A percentile compares a stretch with the other conserved stretches of the same genome.
These are phyloP conservation scores for Coracopsis vasa DNA, from an alignment of 2,113 vertebrate species.

Conservation along the genomic window DNA sequence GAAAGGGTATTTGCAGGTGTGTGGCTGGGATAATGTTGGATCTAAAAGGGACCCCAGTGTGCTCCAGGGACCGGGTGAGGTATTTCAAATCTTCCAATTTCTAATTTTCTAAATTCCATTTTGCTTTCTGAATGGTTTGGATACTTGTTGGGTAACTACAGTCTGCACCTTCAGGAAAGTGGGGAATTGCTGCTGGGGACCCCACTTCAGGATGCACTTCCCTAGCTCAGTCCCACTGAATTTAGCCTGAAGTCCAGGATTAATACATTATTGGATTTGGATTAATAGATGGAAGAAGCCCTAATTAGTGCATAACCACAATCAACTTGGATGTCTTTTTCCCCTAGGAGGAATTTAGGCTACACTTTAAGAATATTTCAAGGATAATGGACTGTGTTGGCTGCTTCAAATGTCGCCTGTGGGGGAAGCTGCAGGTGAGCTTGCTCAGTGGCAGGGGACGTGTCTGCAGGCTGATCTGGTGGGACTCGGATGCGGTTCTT, in stretches of 20 bases:
- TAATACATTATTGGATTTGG: not conserved
- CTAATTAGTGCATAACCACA: accelerated
- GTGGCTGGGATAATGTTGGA: not conserved
- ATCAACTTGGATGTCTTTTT: not conserved
- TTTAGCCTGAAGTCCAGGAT: not conserved
- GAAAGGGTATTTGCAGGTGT: not conserved
- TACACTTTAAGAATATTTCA: conserved; percentile 92
- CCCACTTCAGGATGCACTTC: not conserved
- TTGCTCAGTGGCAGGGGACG: not conserved
- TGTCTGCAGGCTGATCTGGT: not conserved
- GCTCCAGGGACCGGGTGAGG: not conserved
- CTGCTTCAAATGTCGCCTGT: conserved; percentile 93
- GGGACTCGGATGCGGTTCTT: accelerated
- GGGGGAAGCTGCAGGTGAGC: conserved; percentile 92
- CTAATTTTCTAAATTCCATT: not conserved
- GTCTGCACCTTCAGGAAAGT: not conserved
- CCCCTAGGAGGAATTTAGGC: conserved; percentile 85
- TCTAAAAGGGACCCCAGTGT: not conserved
- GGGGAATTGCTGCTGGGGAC: not conserved
- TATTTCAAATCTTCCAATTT: not conserved
- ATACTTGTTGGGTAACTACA: not conserved
- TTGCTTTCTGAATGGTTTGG: not conserved
- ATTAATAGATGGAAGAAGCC: not conserved
- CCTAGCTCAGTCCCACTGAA: not conserved
- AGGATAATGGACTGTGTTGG: conserved; percentile 96